Evolutionary conservation across 2,888 invertebrate species (phyloP).

Genomic region (Yponomeuta plumbellus): DNA sequence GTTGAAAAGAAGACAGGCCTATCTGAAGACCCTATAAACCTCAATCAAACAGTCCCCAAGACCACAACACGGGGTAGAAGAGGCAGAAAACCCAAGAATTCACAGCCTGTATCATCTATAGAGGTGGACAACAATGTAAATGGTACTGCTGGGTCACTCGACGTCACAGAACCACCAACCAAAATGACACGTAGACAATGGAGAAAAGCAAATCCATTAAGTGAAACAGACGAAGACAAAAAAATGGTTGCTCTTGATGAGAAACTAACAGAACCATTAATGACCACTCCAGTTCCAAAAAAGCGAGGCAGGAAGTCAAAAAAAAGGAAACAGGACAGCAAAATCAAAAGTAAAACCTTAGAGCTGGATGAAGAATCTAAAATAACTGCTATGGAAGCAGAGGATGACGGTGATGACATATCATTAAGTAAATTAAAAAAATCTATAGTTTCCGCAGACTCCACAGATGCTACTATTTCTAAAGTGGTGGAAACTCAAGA

Average conservation of each 20-base stretch:
- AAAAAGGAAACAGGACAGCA: conserved; percentile 6
- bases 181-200: not conserved
- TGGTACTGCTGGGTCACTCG: not conserved
- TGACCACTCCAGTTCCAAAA: not conserved
- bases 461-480: not conserved
- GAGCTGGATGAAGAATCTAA: conserved; percentile 3
- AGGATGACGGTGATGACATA: conserved; percentile 43
- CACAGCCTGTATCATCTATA: not conserved
- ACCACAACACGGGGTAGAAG: not conserved
- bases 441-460: conserved; percentile 20
- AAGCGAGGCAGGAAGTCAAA: conserved; percentile 26
- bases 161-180: not conserved
- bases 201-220: not conserved
- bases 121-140: not conserved
- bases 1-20: not conserved
- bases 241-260: not conserved
- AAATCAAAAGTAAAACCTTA: not conserved
- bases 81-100: conserved; percentile 8
- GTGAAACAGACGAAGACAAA: not conserved
- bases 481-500: not conserved
- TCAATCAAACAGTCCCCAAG: not conserved
- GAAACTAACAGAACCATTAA: not conserved
- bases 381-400: conserved; percentile 22
- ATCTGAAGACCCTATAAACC: not conserved
- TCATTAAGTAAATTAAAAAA: conserved; percentile 46